Evolutionary conservation across 2,113 vertebrate species (phyloP).

Genomic region (Nothobranchius kuhntae): DNA sequence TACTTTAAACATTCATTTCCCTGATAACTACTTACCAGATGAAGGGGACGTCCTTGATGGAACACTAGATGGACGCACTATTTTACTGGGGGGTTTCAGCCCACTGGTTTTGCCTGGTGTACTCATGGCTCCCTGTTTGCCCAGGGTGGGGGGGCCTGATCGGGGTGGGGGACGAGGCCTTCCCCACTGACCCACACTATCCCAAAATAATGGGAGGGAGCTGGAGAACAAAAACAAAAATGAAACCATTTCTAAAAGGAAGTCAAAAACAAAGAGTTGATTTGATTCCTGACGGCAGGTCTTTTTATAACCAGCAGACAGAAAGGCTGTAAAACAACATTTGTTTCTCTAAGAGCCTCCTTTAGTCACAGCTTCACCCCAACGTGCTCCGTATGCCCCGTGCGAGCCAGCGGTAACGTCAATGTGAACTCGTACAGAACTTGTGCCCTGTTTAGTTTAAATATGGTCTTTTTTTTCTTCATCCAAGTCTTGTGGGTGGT

Average conservation of each 20-base stretch:
- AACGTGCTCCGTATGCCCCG: too few relatives aligned
- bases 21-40: slow-evolving; percentile 74
- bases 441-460: too few relatives aligned
- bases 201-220: not conserved
- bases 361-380: too few relatives aligned
- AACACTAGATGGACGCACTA: slow-evolving; percentile 81
- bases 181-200: slow-evolving; percentile 12
- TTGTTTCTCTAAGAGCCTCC: too few relatives aligned
- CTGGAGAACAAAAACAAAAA: slow-evolving; percentile 16
- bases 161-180: slow-evolving; percentile 42
- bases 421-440: too few relatives aligned
- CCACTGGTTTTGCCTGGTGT: slow-evolving; percentile 88
- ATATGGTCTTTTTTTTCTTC: too few relatives aligned
- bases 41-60: slow-evolving; percentile 79
- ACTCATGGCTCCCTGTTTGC: slow-evolving; percentile 79
- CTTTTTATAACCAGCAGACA: too few relatives aligned
- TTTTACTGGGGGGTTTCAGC: slow-evolving; percentile 92
- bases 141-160: slow-evolving; percentile 22
- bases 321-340: too few relatives aligned
- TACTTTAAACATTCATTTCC: not conserved
- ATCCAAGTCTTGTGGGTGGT: too few relatives aligned
- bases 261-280: too few relatives aligned
- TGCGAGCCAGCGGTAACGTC: too few relatives aligned
- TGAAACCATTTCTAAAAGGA: not conserved
- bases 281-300: too few relatives aligned